Evolutionary conservation across 2,888 invertebrate species (phyloP), one percentile per base, ranked within the genome.

Genomic region (Entomobrya proxima): DNA sequence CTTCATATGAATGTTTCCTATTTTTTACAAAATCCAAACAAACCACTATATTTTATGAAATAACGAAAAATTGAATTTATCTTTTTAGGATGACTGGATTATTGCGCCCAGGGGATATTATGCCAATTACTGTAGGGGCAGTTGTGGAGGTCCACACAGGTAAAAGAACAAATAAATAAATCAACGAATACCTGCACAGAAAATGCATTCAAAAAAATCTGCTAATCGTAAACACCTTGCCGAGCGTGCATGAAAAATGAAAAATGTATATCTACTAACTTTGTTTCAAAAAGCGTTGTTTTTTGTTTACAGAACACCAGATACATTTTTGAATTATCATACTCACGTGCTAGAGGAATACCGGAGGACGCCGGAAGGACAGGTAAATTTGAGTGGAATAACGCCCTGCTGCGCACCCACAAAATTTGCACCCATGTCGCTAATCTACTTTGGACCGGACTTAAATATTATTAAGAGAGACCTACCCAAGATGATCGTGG

Each of bases 1-100:
- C n/a, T n/a, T n/a, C n/a, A n/a, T n/a, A n/a, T n/a, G n/a, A n/a
- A n/a, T n/a, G n/a, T n/a, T n/a, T n/a, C n/a, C n/a, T n/a, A n/a
- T n/a, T n/a, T n/a, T n/a, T n/a, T n/a, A n/a, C n/a, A n/a, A n/a
- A n/a, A n/a, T n/a, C n/a, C n/a, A n/a, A n/a, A n/a, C n/a, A n/a
- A n/a, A n/a, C n/a, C n/a, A n/a, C n/a, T n/a, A n/a, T n/a, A n/a
- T n/a, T n/a, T n/a, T n/a, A n/a, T n/a, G n/a, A n/a, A n/a, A n/a
- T n/a, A n/a, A n/a, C n/a, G n/a, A n/a, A n/a, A n/a, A n/a, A n/a
- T n/a, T n/a, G n/a, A n/a, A n/a, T n/a, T n/a, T n/a, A n/a, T n/a
- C n/a, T n/a, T n/a, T n/a, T n/a, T n/a, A n/a, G n/a, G 96, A 97
- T 92, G 97, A 97, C 93, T 97, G 97, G 97, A 97, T 97, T 91